Evolutionary conservation across 2,888 invertebrate species (phyloP), one percentile per base, ranked within the genome.

Genomic region (Argyresthia goedartella): DNA sequence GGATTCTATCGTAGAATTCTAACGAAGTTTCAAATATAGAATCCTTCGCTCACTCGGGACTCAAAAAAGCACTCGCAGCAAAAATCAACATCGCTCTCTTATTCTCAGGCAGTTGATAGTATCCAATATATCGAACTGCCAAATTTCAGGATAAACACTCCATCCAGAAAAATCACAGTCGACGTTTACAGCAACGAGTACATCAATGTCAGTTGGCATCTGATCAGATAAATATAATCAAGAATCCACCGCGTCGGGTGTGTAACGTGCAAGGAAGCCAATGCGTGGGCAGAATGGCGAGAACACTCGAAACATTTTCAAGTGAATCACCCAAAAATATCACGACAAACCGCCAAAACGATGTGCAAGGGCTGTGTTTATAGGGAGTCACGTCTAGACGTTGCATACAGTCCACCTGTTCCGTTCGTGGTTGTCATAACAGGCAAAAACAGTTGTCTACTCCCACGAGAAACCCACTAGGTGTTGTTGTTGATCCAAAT

Each of bases 221-320:
- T 25, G 3, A 25, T 25, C 25, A 25, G 25, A 25, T 25, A 25
- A 25, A 25, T 25, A 25, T 25, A 25, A 25, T 25, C 61, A 65
- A 62, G 62, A 69, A 69, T 67, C 62, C 60, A 56, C 59, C 61
- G 8, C 60, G 51, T 45, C 50, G 46, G 44, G 16, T 45, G 47
- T 46, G 47, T 50, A 46, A 45, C 13, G 47, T 9, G 36, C 51
- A 39, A 15, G 57, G 57, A 14, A 66, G 63, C 64, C 61, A 60
- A 56, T 58, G 68, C 65, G 69, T 71, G 69, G 70, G 69, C 66
- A 68, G 66, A 63, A 67, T 71, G 73, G 70, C 74, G 72, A 66
- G 64, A 63, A 60, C 53, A 56, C 55, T 48, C 52, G 54, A 25
- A 25, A 53, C 53, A 65, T 69, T 65, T 64, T 54, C 59, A 61